These are phyloP conservation scores for Mus minutoides DNA, from an alignment of 2,797 vertebrate species.

Conservation along the genomic window DNA sequence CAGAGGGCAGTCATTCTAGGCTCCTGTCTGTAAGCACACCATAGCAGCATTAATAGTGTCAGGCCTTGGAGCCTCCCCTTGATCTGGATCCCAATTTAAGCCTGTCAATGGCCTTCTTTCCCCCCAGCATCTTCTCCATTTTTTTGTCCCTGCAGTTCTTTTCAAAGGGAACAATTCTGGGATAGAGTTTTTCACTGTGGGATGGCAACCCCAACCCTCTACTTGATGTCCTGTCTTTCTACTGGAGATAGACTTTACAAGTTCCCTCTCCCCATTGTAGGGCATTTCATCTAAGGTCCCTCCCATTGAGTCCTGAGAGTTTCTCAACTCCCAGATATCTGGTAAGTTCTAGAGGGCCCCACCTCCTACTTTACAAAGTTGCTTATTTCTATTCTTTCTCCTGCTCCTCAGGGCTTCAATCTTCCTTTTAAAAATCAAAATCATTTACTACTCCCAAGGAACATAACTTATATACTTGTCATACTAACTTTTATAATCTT, in stretches of 20 bases:
- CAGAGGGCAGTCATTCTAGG: neutral
- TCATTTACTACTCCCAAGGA: constrained; percentile 23
- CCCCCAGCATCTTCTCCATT: neutral
- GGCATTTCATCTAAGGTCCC: neutral
- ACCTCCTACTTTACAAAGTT: neutral
- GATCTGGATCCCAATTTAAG: neutral
- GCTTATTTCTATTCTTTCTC: neutral
- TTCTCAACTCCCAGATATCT: neutral
- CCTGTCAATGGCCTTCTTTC: neutral
- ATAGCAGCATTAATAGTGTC: neutral
- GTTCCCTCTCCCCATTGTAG: neutral
- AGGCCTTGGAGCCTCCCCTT: neutral
- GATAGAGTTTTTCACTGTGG: neutral
- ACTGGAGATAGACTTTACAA: neutral
- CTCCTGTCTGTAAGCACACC: neutral
- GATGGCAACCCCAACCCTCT: neutral
- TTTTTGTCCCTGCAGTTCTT: neutral
- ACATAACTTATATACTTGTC: constrained; percentile 58
- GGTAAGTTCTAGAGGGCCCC: neutral
- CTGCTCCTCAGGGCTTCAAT: neutral
- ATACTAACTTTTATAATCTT: constrained; percentile 63
- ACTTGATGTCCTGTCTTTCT: neutral
- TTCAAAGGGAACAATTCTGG: neutral
- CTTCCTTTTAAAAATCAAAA: constrained; percentile 53
- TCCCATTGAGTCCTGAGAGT: neutral